phyloP scores from a whole-genome alignment of 2,797 vertebrate species.

The Coccyzus lansbergi region DNA sequence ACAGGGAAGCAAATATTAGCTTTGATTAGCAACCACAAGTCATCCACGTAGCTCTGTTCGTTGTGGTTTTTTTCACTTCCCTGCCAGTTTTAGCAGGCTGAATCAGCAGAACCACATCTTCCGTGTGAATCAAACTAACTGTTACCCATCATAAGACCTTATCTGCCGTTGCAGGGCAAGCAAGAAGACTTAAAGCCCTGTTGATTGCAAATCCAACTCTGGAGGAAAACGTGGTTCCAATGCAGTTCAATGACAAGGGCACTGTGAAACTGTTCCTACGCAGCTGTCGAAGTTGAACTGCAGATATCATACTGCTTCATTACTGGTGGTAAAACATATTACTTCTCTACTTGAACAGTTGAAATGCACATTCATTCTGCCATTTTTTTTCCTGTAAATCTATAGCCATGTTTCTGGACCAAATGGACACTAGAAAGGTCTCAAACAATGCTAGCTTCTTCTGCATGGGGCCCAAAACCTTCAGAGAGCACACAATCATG shows the following conservation, averaged over 20 bases:
- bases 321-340: background rate
- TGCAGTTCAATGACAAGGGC: background rate
- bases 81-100: constrained; percentile 16
- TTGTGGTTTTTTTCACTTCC: background rate
- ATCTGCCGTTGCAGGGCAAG: background rate
- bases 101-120: constrained; percentile 17
- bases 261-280: background rate
- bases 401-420: background rate
- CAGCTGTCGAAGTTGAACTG: background rate
- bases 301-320: background rate
- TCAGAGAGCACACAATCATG: background rate
- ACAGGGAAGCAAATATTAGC: background rate
- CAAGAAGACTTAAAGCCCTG: background rate
- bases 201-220: background rate
- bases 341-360: background rate
- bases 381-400: rapidly evolving
- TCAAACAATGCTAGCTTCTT: background rate
- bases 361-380: background rate
- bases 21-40: background rate
- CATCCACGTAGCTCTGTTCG: background rate
- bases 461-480: background rate
- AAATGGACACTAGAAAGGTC: background rate
- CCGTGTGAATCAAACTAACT: background rate
- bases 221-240: background rate
- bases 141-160: background rate